These are phyloP conservation scores for Micrastur ruficollis DNA, from an alignment of 2,797 vertebrate genomes.

Conservation along the genomic window DNA sequence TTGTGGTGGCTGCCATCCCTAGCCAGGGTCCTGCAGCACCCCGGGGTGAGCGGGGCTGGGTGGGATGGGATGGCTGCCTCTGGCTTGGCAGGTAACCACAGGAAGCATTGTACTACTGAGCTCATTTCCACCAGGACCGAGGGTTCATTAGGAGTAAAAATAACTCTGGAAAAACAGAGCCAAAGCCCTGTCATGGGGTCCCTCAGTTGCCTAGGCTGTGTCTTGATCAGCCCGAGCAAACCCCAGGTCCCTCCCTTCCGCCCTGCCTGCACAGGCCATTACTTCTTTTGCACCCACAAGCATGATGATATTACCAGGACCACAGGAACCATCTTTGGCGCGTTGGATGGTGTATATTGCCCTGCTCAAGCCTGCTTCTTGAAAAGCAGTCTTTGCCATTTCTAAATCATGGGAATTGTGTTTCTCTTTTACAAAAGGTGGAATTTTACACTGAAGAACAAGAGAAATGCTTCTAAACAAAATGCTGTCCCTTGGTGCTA, in stretches of 20 bases:
- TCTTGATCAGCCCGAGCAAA: not conserved
- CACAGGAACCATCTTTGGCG: not conserved
- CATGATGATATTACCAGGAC: not conserved
- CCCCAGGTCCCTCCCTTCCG: not conserved
- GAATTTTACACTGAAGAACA: not conserved
- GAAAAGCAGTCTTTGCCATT: not conserved
- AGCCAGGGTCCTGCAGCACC: not conserved
- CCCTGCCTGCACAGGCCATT: not conserved
- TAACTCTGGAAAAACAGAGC: not conserved
- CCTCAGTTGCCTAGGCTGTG: fast-evolving
- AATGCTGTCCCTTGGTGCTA: not conserved
- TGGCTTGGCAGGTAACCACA: conserved; percentile 4
- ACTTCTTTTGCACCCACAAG: not conserved
- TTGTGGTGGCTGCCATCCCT: not conserved
- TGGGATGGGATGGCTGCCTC: not conserved
- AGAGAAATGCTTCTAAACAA: not conserved
- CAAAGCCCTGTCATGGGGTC: not conserved
- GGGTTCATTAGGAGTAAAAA: not conserved
- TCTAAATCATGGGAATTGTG: too few species aligned
- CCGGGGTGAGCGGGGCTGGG: fast-evolving
- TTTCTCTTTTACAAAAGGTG: not conserved
- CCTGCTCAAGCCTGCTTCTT: not conserved
- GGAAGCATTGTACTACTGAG: conserved; percentile 34
- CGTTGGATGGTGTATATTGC: fast-evolving
- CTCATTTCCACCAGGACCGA: conserved; percentile 39